Base-by-base conservation (phyloP, 2,113 vertebrate species). In the Hiodon alosoides region DNA sequence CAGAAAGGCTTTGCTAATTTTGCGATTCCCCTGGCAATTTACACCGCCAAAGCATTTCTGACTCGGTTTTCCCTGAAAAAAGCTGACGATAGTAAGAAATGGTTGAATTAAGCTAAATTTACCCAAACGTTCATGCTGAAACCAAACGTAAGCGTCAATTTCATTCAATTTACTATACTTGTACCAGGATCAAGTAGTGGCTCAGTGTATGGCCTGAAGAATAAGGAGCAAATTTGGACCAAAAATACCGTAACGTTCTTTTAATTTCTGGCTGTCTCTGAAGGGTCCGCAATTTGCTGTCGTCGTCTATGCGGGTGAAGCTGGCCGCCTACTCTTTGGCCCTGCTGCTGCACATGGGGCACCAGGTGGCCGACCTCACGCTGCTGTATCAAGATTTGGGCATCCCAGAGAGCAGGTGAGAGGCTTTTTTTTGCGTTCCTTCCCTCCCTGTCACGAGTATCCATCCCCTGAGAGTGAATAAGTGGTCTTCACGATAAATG, bases 381-480 rank as follows among this genome's bases (percentile, higher is more conserved):
- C 79, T 90, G 77, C 80, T 92, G 50, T 87, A 92, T 74, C 83
- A 85, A 31, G 91, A 92, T 81, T 78, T 92, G 47, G 66, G 69
- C 16, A 76, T 90, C 75, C 85, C 81, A 0, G 88, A 91, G 51
- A 74, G 71, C 67, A 90, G 77, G 91, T 92, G 47, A 74, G 78
- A 67, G 46, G 13, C 46, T 67, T 17, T 7, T 53, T 5, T 16
- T 7, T 69, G 50, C 0, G 8, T 14, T 31, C 31, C 31, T 31
- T 31, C 31, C 66, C 66, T 51, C 48, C 46, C 0, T 4, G 59
- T 14, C 10, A 62, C 6, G 60, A 0, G 31, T 31, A 31, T 31
- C 31, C 31, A 31, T 13, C 60, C 60, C 60, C 3, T 52, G 47
- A 31, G 31, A 31, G 31, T 31, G 31, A 31, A 31, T 31, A 31